phyloP scores from a whole-genome alignment of 2,888 invertebrate genomes.

The Apotomis turbidana region DNA sequence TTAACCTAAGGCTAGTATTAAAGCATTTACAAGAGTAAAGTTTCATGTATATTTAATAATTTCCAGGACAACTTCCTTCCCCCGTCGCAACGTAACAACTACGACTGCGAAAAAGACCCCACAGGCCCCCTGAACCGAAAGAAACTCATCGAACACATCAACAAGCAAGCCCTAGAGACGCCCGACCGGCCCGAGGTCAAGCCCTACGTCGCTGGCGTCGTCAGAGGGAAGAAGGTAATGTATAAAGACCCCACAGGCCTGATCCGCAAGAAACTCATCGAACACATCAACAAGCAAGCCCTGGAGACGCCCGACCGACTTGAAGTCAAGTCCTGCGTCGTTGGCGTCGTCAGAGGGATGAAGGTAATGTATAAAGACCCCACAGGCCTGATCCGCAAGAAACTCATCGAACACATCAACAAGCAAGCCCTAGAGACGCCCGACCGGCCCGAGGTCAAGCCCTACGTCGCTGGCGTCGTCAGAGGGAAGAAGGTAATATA shows the following conservation, averaged over 20 bases:
- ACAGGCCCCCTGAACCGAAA: conserved; percentile 98
- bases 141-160: conserved; percentile 97
- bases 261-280: neutral
- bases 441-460: conserved; percentile 97
- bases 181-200: conserved; percentile 98
- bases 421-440: conserved; percentile 90
- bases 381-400: neutral
- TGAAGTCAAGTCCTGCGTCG: conserved; percentile 96
- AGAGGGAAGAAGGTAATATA: conserved; percentile 92
- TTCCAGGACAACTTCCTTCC: conserved; percentile 98
- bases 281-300: neutral
- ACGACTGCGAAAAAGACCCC: conserved; percentile 97
- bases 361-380: conserved; percentile 82
- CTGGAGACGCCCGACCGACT: conserved; percentile 98
- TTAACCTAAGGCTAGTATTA: too few relatives aligned
- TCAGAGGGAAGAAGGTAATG: conserved; percentile 94
- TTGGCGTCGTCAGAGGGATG: conserved; percentile 95
- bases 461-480: conserved; percentile 94
- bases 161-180: conserved; percentile 98
- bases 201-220: conserved; percentile 95
- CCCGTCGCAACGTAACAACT: conserved; percentile 96
- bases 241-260: neutral
- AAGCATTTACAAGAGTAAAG: conserved; percentile 3
- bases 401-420: conserved; percentile 1
- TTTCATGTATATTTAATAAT: conserved; percentile 36